Base-by-base conservation (phyloP, 1,140 invertebrate genomes). In the Drosophila mojavensis region DNA sequence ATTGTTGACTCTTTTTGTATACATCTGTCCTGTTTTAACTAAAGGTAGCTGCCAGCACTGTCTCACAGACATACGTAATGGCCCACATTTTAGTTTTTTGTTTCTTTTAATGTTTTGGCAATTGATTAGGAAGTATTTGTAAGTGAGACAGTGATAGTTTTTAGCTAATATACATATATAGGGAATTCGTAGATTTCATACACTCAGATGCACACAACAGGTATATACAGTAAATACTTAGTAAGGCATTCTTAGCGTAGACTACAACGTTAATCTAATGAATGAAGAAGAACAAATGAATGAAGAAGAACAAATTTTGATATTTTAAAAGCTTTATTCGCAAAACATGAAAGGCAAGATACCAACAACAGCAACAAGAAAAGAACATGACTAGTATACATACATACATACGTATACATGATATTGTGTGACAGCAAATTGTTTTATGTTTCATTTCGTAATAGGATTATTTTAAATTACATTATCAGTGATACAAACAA, bases 401-500 rank as follows among this genome's bases (percentile, higher is more conserved):
- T 10, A 33, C 15, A 47, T 65, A 65, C 48, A 47, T 28, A 62
- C 53, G 20, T 24, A 24, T 24, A 24, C 20, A 24, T 24, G 20
- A 60, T 50, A 55, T 64, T 58, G 59, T 55, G 45, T 67, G 55
- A 81, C 55, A 75, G 69, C 30, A 53, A 78, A 75, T 67, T 60
- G 45, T 71, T 60, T 60, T 74, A 13, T 55, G 4, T n/a, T 77
- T 15, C 5, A n/a, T 74, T 78, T 79, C 26, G 30, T 41, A 39
- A 75, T 81, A 51, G 72, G 67, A 75, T 86, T 73, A 71, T 69
- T 88, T 71, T 73, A 64, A 55, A 84, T 76, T 79, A 76, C 56
- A 66, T 81, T 86, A 67, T 86, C 75, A 86, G 82, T 86, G 82
- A 86, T 86, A 86, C 74, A 86, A 85, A 86, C 82, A 86, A 86